These are phyloP conservation scores for Telenomus remus DNA, from an alignment of 1,140 invertebrate genomes.

Conservation along the genomic window DNA sequence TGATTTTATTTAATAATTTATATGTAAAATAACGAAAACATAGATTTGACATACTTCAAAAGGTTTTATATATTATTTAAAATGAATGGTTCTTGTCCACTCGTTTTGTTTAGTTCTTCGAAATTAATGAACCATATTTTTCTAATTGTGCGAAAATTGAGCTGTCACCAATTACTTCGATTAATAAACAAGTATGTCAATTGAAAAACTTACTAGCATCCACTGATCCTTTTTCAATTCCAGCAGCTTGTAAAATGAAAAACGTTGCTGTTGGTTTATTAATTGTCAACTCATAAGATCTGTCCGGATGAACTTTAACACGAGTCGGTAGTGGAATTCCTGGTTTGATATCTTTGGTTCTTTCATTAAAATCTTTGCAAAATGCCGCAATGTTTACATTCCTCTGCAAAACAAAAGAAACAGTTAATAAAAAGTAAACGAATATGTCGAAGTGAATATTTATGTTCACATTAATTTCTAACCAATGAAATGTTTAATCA, in stretches of 20 bases:
- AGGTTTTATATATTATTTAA: too few relatives aligned
- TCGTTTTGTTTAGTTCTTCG: too few relatives aligned
- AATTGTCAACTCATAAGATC: conserved; percentile 89
- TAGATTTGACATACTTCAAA: too few relatives aligned
- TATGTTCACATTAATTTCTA: too few relatives aligned
- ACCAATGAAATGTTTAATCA: background rate
- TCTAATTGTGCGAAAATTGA: too few relatives aligned
- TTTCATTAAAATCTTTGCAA: conserved; percentile 98
- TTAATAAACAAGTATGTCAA: too few relatives aligned
- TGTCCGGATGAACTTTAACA: conserved; percentile 90
- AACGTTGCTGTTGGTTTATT: conserved; percentile 90
- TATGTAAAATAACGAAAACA: too few relatives aligned
- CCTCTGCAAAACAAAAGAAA: conserved; percentile 78
- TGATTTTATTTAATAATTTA: too few relatives aligned
- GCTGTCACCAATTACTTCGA: too few relatives aligned
- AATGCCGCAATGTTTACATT: conserved; percentile 97
- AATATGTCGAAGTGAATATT: too few relatives aligned
- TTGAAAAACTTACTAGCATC: conserved; percentile 80
- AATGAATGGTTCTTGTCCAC: too few relatives aligned
- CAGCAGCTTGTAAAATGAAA: conserved; percentile 96
- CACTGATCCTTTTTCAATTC: conserved; percentile 89
- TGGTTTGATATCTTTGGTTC: conserved; percentile 92
- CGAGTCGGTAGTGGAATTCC: conserved; percentile 92
- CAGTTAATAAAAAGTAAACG: background rate
- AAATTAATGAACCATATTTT: too few relatives aligned